These are phyloP conservation scores for Chiroxiphia lanceolata DNA, from an alignment of 2,797 vertebrate genomes.

Conservation along the genomic window DNA sequence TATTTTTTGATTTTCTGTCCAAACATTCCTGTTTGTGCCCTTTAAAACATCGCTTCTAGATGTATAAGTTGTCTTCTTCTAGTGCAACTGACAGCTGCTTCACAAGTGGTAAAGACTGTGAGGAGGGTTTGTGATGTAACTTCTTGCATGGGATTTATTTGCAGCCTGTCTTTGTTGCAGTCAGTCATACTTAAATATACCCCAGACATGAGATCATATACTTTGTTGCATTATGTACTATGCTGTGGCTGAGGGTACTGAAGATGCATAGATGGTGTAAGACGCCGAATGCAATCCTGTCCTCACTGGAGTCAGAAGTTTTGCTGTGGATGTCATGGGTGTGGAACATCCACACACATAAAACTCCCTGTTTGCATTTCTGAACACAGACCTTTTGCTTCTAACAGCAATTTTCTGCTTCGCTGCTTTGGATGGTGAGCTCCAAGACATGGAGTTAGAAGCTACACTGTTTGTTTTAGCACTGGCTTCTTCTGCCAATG, in stretches of 20 bases:
- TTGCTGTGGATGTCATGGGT: not conserved
- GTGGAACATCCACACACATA: not conserved
- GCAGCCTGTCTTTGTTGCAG: not conserved
- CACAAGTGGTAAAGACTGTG: not conserved
- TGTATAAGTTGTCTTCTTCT: not conserved
- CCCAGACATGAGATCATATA: not conserved
- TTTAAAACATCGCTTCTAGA: not conserved
- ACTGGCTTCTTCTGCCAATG: not conserved
- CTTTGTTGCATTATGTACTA: not conserved
- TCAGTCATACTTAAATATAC: not conserved
- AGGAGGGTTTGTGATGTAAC: not conserved
- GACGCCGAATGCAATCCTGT: not conserved
- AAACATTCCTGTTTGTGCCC: not conserved
- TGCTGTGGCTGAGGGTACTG: not conserved
- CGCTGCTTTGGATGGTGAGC: rapidly evolving
- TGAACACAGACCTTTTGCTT: not conserved
- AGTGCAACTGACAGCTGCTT: not conserved
- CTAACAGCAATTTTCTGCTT: not conserved
- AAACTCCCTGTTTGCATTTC: not conserved
- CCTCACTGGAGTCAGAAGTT: not conserved
- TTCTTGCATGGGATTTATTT: not conserved
- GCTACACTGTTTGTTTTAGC: not conserved
- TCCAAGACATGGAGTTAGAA: not conserved
- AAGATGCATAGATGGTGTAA: not conserved
- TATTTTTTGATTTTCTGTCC: not conserved